Evolutionary conservation across 2,888 invertebrate genomes (phyloP).

Genomic region (Chironomus riparius): DNA sequence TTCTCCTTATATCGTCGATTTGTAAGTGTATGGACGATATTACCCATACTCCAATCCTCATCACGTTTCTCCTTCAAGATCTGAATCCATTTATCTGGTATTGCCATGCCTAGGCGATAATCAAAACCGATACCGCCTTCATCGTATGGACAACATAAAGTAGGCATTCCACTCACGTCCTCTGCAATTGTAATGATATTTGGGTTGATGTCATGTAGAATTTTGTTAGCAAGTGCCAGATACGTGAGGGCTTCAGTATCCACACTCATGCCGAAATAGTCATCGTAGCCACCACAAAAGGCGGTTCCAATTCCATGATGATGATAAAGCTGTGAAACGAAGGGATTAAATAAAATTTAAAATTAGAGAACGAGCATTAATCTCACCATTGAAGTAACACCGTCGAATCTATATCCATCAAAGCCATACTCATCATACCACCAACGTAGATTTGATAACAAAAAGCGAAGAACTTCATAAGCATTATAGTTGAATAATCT

Average conservation of each 20-base stretch:
- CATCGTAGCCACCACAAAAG: constrained; percentile 89
- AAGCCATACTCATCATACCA: constrained; percentile 96
- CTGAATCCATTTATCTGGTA: constrained; percentile 99
- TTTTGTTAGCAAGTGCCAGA: constrained; percentile 86
- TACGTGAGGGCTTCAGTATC: constrained; percentile 95
- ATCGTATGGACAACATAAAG: constrained; percentile 78
- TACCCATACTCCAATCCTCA: constrained; percentile 89
- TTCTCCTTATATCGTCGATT: constrained; percentile 95
- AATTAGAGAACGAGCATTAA: constrained; percentile 38
- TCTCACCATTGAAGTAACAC: constrained; percentile 3
- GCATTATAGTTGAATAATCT: constrained; percentile 92
- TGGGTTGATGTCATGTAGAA: constrained; percentile 70
- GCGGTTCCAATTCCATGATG: constrained; percentile 88
- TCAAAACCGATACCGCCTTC: constrained; percentile 98
- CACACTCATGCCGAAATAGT: constrained; percentile 93
- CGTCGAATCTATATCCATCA: constrained; percentile 77
- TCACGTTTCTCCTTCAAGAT: constrained; percentile 71
- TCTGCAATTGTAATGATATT: constrained; percentile 91
- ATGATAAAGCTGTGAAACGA: constrained; percentile 62
- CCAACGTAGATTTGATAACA: constrained; percentile 96
- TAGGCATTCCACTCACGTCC: constrained; percentile 98
- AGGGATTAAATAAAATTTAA: constrained; percentile 41
- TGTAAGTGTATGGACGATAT: constrained; percentile 84
- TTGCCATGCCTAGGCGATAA: constrained; percentile 96
- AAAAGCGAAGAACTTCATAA: constrained; percentile 72